Evolutionary conservation across 1,140 invertebrate species (phyloP).

Genomic region (Temnothorax longispinosus): DNA sequence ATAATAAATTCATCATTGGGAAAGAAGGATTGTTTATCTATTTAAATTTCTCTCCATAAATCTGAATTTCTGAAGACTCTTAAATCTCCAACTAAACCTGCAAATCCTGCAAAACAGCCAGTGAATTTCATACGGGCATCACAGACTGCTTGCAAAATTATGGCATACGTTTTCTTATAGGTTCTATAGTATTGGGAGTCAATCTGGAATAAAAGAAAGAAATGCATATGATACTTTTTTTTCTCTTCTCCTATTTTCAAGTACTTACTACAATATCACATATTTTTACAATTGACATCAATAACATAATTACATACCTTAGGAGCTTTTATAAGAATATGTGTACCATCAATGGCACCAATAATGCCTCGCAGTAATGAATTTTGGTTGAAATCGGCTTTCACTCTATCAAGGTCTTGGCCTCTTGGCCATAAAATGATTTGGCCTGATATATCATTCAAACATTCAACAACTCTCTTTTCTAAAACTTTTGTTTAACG

Average conservation of each 20-base stretch:
- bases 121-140: background rate
- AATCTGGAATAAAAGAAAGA: background rate
- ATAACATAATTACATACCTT: constrained; percentile 11
- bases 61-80: constrained; percentile 6
- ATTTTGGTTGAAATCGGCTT: constrained; percentile 5
- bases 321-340: constrained; percentile 9
- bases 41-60: background rate
- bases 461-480: background rate
- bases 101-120: constrained; percentile 8
- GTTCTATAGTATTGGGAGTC: constrained; percentile 1
- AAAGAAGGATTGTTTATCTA: background rate
- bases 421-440: constrained; percentile 6
- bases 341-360: constrained; percentile 13
- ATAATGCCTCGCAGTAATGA: background rate
- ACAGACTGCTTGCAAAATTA: constrained; percentile 20
- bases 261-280: background rate
- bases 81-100: constrained; percentile 6
- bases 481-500: constrained; percentile 2
- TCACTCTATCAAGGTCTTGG: background rate
- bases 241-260: background rate
- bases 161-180: background rate
- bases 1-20: background rate
- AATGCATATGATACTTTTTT: background rate
- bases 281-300: background rate
- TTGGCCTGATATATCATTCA: background rate